Base-by-base conservation (phyloP, 2,797 vertebrate genomes). In the Thamnophis elegans region DNA sequence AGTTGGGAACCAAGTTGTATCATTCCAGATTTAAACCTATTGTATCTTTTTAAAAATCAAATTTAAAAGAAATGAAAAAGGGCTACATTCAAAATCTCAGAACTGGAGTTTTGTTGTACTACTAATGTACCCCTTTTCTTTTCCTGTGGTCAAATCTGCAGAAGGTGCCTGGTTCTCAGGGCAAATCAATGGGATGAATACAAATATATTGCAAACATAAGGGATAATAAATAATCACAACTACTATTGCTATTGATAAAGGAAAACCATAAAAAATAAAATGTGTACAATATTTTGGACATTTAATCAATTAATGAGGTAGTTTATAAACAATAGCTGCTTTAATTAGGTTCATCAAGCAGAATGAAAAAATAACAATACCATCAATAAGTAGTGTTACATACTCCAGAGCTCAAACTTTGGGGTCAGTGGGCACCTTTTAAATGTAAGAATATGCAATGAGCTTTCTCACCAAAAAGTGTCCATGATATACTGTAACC, bases 1-100 rank as follows among this genome's bases (percentile, higher is more conserved):
- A 94, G 6, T 2, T 8, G 7, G 2, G 0, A 0, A 47, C 16
- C 65, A 60, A 4, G 32, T 14, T 5, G 9, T 0, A 47, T 85
- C 55, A 85, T 89, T 91, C 22, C 85, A 58, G 14, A 58, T 91
- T 85, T 91, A 68, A 91, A 55, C 1, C 59, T 36, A 16, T 22
- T 91, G 55, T 82, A 82, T 28, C 28, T 55, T 73, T 28, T 65
- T 2, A 25, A 26, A 20, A 89, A 51, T 13, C 42, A 42, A n/a
- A 16, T 59, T 53, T 87, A 42, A 73, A 56, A 82, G 36, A 91
- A 82, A 2, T 1, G 1, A n/a, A 1, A 8, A 82, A 78, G 73
- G 18, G 36, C 18, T 42, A 22, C 22, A 5, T 47, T 22, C 18
- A 78, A 78, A 47, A 82, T 47, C 20, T 47, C 73, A 25, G 36